A percentile compares a stretch with the other conserved stretches of the same genome.
These are phyloP conservation scores for Sceloporus undulatus DNA, from an alignment of 2,113 vertebrate species.

Conservation along the genomic window DNA sequence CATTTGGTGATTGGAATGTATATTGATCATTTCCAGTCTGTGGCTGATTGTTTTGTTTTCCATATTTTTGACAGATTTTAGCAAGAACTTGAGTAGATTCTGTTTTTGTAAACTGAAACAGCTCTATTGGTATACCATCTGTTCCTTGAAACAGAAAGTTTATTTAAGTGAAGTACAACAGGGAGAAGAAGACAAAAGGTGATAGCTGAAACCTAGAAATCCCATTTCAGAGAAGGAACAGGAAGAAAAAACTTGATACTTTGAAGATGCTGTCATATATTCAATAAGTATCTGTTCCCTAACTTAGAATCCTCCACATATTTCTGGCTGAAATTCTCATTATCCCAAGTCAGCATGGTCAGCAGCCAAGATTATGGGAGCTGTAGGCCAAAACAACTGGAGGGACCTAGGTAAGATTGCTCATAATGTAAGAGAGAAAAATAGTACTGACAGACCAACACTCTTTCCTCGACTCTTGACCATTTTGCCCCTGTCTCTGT, in stretches of 20 bases:
- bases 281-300: no score
- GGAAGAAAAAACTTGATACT: background rate
- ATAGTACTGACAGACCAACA: background rate
- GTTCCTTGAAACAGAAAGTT: background rate
- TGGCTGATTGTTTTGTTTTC: no score
- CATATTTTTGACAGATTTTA: no score
- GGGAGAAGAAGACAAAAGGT: no score
- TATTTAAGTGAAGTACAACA: background rate
- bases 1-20: no score
- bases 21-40: no score
- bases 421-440: fast-evolving
- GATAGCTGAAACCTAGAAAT: background rate
- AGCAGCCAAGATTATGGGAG: background rate
- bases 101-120: no score
- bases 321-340: background rate
- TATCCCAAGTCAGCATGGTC: background rate
- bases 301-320: background rate
- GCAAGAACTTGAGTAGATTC: no score
- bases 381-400: background rate
- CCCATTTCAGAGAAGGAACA: background rate
- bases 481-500: no score
- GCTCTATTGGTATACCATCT: no score
- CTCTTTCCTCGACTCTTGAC: no score
- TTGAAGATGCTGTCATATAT: background rate
- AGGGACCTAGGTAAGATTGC: background rate